phyloP scores from a whole-genome alignment of 2,113 vertebrate genomes.

The Thryonomys swinderianus region DNA sequence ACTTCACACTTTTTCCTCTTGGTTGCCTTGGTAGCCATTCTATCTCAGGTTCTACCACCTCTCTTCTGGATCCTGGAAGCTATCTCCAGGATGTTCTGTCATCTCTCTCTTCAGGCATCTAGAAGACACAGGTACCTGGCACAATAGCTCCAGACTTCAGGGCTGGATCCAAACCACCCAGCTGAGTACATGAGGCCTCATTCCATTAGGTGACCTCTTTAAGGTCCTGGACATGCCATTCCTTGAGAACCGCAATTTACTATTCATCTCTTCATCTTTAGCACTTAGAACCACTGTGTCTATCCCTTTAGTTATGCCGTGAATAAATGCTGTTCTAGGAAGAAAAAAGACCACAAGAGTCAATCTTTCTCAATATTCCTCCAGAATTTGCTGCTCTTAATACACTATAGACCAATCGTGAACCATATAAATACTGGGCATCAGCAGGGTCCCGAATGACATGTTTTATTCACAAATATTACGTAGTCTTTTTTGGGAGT shows the following conservation, averaged over 20 bases:
- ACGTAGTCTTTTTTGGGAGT: neutral
- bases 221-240: too few relatives aligned
- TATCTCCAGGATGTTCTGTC: neutral
- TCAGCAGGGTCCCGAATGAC: neutral
- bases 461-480: neutral
- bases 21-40: neutral
- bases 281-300: too few relatives aligned
- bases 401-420: neutral
- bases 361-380: neutral
- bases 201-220: neutral
- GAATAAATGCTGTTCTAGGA: neutral
- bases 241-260: neutral
- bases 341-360: neutral
- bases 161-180: neutral
- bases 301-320: neutral
- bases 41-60: neutral
- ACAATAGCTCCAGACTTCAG: neutral
- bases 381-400: neutral
- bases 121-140: neutral
- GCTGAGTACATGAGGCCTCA: rapidly evolving
- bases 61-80: neutral
- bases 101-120: neutral
- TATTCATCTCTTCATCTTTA: neutral
- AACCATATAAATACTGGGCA: neutral
- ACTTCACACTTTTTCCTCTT: neutral